Evolutionary conservation across 2,113 vertebrate species (phyloP), one percentile per base, ranked within the genome.

Genomic region (Alouatta palliata): DNA sequence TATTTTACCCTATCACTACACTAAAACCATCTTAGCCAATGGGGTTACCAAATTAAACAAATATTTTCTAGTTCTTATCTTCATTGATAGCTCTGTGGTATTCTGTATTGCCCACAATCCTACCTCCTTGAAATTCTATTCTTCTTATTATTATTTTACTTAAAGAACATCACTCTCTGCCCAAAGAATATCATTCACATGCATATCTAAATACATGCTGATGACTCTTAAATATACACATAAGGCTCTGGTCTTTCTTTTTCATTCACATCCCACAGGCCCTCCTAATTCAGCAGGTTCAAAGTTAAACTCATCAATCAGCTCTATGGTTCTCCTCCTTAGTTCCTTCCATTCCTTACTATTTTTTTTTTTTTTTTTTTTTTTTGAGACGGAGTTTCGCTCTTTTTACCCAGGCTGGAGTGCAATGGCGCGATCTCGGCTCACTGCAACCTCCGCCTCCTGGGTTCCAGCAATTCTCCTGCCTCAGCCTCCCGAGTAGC

Each of bases 121-220:
- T 19, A 79, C 16, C 19, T n/a, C 52, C 47, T 92, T 84, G 37
- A 82, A 95, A 87, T 76, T 81, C 40, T 90, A 17, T 47, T 90
- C 49, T 92, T 88, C 45, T 71, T 76, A 66, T n/a, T 90, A 8
- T 47, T 90, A 45, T 94, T 88, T 47, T 73, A 95, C 6, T 88
- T 81, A 45, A 54, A 25, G 77, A 45, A 37, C 25, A 90, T 8
- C 96, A 90, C 17, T 71, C 5, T 52, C n/a, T 89, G 3, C 49
- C n/a, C 19, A 83, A 88, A 79, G n/a, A 88, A 47, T 58, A 92
- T 37, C 32, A 75, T 21, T 32, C 52, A 76, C 5, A 77, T 23
- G 7, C 43, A 49, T 40, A 52, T 70, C 17, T 27, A 83, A 94
- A 79, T 54, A 54, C 47, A 40, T 56, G 5, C n/a, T 68, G 30